These are phyloP conservation scores for Etheostoma nigrum DNA, from an alignment of 2,797 vertebrate genomes.

Conservation along the genomic window DNA sequence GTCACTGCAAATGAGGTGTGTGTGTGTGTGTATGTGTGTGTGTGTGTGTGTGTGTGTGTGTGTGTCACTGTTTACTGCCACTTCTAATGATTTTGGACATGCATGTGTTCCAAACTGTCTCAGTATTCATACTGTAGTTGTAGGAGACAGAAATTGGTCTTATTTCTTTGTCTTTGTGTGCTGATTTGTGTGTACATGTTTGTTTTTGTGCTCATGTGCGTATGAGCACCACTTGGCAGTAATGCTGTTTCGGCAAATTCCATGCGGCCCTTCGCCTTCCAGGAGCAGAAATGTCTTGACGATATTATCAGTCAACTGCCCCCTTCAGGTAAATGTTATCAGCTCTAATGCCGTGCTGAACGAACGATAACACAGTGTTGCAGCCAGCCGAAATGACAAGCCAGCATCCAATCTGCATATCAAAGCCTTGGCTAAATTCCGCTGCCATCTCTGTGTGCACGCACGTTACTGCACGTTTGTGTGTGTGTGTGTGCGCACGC, in stretches of 20 bases:
- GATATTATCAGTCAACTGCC: conserved; percentile 74
- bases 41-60: background rate
- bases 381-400: conserved; percentile 75
- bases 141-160: conserved; percentile 41
- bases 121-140: conserved; percentile 30
- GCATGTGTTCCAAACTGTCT: conserved; percentile 36
- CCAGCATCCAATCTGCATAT: conserved; percentile 79
- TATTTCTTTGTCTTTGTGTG: conserved; percentile 30
- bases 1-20: conserved; percentile 19
- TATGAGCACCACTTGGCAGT: conserved; percentile 10
- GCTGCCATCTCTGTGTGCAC: conserved; percentile 63
- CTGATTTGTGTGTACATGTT: background rate
- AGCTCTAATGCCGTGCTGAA: conserved; percentile 67
- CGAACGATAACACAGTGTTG: conserved; percentile 69
- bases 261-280: conserved; percentile 43
- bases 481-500: background rate
- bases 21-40: background rate
- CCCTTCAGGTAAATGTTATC: conserved; percentile 82
- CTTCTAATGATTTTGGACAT: conserved; percentile 43
- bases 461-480: background rate
- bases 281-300: conserved; percentile 60
- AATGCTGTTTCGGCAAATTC: conserved; percentile 36
- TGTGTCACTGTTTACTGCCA: conserved; percentile 9
- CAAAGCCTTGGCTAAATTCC: conserved; percentile 78
- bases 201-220: background rate